Evolutionary conservation across 2,113 vertebrate genomes (phyloP).

Genomic region (Siniperca knerii): DNA sequence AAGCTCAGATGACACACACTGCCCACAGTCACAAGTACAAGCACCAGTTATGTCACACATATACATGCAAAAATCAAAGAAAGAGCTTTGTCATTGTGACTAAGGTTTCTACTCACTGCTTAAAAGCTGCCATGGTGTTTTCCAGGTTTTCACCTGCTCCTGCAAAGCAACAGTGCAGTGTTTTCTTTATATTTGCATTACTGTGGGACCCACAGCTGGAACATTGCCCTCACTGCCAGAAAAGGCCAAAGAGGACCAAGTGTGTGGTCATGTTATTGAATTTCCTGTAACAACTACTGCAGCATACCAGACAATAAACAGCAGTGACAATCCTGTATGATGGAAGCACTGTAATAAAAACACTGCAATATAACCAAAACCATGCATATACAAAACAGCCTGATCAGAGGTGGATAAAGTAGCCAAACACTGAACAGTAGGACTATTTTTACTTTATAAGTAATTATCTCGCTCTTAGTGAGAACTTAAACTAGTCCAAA

Average conservation of each 20-base stretch:
- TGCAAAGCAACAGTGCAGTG: conserved; percentile 66
- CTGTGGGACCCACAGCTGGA: not conserved
- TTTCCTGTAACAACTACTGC: not conserved
- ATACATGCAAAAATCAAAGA: not conserved
- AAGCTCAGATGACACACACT: conserved; percentile 34
- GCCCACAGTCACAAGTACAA: conserved; percentile 24
- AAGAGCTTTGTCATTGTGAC: not conserved
- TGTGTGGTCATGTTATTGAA: not conserved
- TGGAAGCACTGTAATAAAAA: not conserved
- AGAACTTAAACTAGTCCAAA: not conserved
- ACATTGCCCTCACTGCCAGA: not conserved
- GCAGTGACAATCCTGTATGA: not conserved
- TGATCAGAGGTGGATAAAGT: not conserved
- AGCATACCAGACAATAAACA: not conserved
- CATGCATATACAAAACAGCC: conserved; percentile 6
- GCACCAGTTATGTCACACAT: conserved; percentile 1
- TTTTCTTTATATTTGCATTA: not conserved
- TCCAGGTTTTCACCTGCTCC: conserved; percentile 98
- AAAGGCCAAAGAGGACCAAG: not conserved
- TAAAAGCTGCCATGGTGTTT: conserved; percentile 97
- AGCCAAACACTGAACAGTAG: not conserved
- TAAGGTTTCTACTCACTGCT: conserved; percentile 89
- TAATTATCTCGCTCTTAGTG: not conserved
- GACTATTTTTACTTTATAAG: not conserved
- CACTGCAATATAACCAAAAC: not conserved